Base-by-base conservation (phyloP, 2,113 vertebrate genomes). In the Collichthys lucidus region DNA sequence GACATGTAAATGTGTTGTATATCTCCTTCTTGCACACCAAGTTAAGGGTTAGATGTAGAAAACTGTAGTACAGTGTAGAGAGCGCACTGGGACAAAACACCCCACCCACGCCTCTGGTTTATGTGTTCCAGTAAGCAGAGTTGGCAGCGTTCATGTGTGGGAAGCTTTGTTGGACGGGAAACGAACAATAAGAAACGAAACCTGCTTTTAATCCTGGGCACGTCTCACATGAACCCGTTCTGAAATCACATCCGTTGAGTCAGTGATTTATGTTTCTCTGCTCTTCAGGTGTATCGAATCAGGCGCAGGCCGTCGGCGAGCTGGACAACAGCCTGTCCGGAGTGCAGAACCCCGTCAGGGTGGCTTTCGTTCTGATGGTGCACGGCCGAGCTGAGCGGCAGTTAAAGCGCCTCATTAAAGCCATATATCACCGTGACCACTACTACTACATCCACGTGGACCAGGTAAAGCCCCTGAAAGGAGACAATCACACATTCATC, bases 391-490 rank as follows among this genome's bases (percentile, higher is more conserved):
- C 98, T 11, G 85, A 98, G 60, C 96, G 97, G 76, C 98, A 99
- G 93, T 95, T 99, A 64, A 98, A 96, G 78, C 96, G 98, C 0
- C 97, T 99, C 79, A 96, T 99, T 82, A 99, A 98, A 94, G 97
- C 97, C 0, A 97, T 99, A 71, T 99, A 99, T 88, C 98, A 99
- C 60, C 92, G 92, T 44, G 95, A 96, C 88, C 98, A 99, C 91
- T 99, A 96, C 93, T 99, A 98, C 91, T 99, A 99, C 88, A 98
- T 99, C 89, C 98, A 99, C 0, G 98, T 99, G 2, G 98, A 99
- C 92, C 96, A 98, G 97, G 98, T 99, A 68, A 76, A 53, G 35
- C 35, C 31, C 57, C 61, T 29, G 1, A 31, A 10, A 60, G 24
- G n/a, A 50, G 16, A 49, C 3, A 14, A 42, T 22, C 24, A 8